phyloP scores from a whole-genome alignment of 1,140 invertebrate species.

The Drosophila funebris region DNA sequence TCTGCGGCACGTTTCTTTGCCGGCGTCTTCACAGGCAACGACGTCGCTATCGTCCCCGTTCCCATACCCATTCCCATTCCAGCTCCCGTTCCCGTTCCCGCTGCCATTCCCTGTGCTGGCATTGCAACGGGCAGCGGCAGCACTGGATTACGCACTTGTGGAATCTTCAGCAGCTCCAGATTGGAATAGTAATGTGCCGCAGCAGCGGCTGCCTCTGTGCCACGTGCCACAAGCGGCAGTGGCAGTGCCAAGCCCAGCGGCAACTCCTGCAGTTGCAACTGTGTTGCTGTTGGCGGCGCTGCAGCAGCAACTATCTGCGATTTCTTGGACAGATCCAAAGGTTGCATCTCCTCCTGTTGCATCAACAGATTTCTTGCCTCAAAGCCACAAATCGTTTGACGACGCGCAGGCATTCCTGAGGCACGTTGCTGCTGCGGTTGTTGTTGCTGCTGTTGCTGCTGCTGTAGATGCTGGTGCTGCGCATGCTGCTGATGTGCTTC shows the following conservation, averaged over 20 bases:
- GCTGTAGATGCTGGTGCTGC: slow-evolving; percentile 14
- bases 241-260: neutral
- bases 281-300: slow-evolving; percentile 12
- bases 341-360: slow-evolving; percentile 74
- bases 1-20: slow-evolving; percentile 49
- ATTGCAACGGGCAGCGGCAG: slow-evolving; percentile 15
- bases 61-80: too few relatives aligned
- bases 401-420: slow-evolving; percentile 52
- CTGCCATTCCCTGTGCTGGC: too few relatives aligned
- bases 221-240: slow-evolving; percentile 3
- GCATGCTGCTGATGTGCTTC: neutral
- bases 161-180: slow-evolving; percentile 74
- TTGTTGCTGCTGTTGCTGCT: slow-evolving; percentile 11
- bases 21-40: slow-evolving; percentile 12
- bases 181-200: slow-evolving; percentile 76
- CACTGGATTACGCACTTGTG: slow-evolving; percentile 71
- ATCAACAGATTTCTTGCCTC: slow-evolving; percentile 66
- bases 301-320: slow-evolving; percentile 7
- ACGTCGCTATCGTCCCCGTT: neutral
- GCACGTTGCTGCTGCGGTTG: slow-evolving; percentile 37
- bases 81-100: too few relatives aligned
- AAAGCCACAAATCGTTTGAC: slow-evolving; percentile 80
- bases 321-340: slow-evolving; percentile 75
- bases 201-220: slow-evolving; percentile 20
- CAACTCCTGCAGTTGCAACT: slow-evolving; percentile 1